Percentiles rank a stretch among this genome's conserved stretches.
Conservation (phyloP, 1,140 invertebrate genomes). For the Neotoxoptera formosana region DNA sequence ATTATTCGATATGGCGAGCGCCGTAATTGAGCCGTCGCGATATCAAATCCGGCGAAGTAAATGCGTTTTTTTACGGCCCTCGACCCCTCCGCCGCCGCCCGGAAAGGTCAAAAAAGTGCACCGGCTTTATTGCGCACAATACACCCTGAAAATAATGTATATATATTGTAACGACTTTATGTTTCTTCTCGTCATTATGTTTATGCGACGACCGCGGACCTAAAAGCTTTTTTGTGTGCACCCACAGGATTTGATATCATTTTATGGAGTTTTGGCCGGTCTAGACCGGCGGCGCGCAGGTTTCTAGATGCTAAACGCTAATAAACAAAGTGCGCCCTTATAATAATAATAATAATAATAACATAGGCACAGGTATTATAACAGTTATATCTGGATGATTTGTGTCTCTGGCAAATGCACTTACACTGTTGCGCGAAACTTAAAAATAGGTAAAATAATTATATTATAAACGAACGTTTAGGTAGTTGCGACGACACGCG, state of each 20-base stretch:
- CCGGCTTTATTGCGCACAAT: conserved; percentile 27
- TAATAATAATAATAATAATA: not conserved
- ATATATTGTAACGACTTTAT: conserved; percentile 4
- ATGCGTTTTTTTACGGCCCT: conserved; percentile 35
- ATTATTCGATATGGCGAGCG: conserved; percentile 17
- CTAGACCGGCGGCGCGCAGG: not conserved
- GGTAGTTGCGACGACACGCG: not conserved
- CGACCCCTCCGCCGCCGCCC: not conserved
- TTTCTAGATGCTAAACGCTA: conserved; percentile 49
- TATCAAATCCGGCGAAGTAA: not conserved
- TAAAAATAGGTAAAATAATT: not conserved
- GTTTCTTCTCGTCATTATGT: conserved; percentile 37
- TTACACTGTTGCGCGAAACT: not conserved
- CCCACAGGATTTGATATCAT: conserved; percentile 55
- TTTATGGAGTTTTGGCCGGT: conserved; percentile 53
- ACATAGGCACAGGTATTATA: not conserved
- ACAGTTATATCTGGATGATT: conserved; percentile 33
- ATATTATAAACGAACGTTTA: not conserved
- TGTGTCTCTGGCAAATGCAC: not conserved
- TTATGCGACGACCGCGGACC: conserved; percentile 31
- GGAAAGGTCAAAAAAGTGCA: conserved; percentile 49
- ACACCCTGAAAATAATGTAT: conserved; percentile 26
- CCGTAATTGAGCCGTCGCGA: conserved; percentile 15
- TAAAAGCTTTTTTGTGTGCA: conserved; percentile 57
- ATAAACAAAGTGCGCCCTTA: conserved; percentile 46